Percentiles rank a stretch among this genome's conserved stretches.
Evolutionary conservation across 2,888 invertebrate genomes (phyloP).

Genomic region (Noctua janthe): DNA sequence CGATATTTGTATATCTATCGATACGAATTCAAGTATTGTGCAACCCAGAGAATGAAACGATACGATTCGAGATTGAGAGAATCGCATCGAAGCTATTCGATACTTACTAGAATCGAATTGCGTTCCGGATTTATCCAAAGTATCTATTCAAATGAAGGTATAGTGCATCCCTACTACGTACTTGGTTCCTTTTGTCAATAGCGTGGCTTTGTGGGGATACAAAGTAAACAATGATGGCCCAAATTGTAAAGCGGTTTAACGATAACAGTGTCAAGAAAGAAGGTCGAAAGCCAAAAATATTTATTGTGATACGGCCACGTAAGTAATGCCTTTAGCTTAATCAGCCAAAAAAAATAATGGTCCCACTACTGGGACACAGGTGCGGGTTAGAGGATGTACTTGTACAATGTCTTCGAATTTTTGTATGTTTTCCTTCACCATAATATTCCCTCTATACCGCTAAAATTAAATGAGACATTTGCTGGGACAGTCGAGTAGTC

Average conservation of each 20-base stretch:
- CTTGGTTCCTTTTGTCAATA: conserved; percentile 11
- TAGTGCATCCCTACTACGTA: background rate
- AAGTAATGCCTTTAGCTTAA: background rate
- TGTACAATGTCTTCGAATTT: background rate
- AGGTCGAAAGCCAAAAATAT: background rate
- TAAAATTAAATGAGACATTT: conserved; percentile 15
- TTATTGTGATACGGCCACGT: background rate
- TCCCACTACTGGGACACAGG: background rate
- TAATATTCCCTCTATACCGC: background rate
- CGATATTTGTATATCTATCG: background rate
- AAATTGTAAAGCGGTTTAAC: conserved; percentile 2
- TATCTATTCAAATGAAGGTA: background rate
- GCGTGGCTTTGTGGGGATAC: background rate
- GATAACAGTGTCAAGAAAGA: background rate
- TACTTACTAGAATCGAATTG: background rate
- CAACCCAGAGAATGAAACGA: background rate
- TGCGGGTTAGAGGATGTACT: background rate
- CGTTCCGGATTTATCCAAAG: background rate
- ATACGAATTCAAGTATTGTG: background rate
- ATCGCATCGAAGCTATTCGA: background rate
- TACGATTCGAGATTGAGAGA: background rate
- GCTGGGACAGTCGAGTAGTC: background rate
- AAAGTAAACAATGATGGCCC: conserved; percentile 11
- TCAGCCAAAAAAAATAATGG: background rate
- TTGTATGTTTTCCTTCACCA: background rate